Percentiles rank a stretch among this genome's conserved stretches.
Evolutionary conservation across 2,113 vertebrate genomes (phyloP).

Genomic region (Rhabdornis inornatus): DNA sequence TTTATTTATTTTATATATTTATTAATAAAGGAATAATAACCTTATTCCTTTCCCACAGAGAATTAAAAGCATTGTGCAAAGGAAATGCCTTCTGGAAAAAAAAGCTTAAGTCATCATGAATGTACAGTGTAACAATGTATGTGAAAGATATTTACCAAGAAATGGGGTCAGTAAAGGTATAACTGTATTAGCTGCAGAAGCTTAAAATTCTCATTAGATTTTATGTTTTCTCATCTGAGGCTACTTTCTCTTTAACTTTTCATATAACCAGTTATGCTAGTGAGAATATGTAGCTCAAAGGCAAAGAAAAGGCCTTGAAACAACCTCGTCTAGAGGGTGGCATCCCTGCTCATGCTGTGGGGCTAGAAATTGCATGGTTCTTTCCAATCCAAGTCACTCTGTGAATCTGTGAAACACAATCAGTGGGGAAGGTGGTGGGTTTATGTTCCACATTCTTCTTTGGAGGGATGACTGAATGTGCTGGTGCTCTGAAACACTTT

Average conservation of each 20-base stretch:
- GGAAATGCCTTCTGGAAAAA: neutral
- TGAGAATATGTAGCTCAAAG: neutral
- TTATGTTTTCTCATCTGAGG: neutral
- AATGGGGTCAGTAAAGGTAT: neutral
- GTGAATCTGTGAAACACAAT: neutral
- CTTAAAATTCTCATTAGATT: neutral
- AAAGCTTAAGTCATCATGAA: neutral
- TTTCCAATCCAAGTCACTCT: neutral
- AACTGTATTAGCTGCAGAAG: neutral
- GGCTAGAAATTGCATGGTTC: neutral
- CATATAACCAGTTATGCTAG: neutral
- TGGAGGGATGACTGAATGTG: neutral
- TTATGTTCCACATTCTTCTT: neutral
- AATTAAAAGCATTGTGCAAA: neutral
- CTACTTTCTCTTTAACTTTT: neutral
- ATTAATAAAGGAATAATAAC: too few relatives aligned
- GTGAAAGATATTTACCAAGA: neutral
- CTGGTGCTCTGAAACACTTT: neutral
- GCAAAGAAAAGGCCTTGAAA: neutral
- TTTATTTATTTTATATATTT: too few relatives aligned
- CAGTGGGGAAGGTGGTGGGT: fast-evolving
- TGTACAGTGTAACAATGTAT: neutral
- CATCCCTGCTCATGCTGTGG: neutral
- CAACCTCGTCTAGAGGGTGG: neutral
- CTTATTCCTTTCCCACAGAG: neutral